phyloP scores from a whole-genome alignment of 2,113 vertebrate species.

The Varanus salvator region DNA sequence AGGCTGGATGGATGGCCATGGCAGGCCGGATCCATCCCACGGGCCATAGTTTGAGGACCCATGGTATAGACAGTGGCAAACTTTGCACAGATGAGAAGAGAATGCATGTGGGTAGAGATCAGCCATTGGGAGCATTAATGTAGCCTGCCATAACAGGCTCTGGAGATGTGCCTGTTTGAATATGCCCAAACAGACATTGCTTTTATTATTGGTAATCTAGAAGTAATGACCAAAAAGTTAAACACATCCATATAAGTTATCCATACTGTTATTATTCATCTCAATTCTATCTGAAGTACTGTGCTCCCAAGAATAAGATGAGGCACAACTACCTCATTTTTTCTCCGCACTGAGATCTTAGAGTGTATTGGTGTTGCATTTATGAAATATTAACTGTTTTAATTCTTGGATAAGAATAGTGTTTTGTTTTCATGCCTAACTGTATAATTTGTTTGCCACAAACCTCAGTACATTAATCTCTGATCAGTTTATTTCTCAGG shows the following conservation, averaged over 20 bases:
- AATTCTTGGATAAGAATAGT: slow-evolving; percentile 5
- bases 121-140: background rate
- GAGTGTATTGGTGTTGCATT: slow-evolving; percentile 32
- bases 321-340: background rate
- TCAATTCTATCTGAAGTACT: background rate
- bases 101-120: background rate
- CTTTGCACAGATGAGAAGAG: background rate
- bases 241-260: background rate
- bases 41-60: no score
- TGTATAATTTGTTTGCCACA: slow-evolving; percentile 33
- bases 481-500: slow-evolving; percentile 38
- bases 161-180: background rate
- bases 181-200: background rate
- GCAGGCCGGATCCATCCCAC: no score
- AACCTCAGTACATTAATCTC: slow-evolving; percentile 36
- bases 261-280: background rate
- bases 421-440: slow-evolving; percentile 29
- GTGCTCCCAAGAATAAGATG: slow-evolving; percentile 7
- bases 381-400: slow-evolving; percentile 29
- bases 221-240: background rate
- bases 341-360: background rate
- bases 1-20: no score
- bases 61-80: background rate
- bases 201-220: background rate
- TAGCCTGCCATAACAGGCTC: background rate